A percentile compares a stretch with the other conserved stretches of the same genome.
Evolutionary conservation across 2,888 invertebrate genomes (phyloP).

Genomic region (Syrista parreyssii): DNA sequence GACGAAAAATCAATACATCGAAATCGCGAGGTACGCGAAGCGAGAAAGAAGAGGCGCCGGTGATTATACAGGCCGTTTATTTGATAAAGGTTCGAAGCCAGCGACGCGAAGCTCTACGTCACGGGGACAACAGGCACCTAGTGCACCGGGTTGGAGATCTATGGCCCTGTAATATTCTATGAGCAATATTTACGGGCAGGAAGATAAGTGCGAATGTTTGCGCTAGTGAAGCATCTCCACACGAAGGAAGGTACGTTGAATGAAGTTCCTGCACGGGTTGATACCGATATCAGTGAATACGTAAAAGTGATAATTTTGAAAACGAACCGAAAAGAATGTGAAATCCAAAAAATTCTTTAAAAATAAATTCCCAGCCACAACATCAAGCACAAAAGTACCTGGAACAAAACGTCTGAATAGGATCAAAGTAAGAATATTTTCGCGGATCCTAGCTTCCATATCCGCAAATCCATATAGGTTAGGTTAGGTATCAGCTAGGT

Average conservation of each 20-base stretch:
- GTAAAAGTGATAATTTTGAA: neutral
- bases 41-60: constrained; percentile 18
- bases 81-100: constrained; percentile 50
- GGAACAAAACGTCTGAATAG: neutral
- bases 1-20: constrained; percentile 19
- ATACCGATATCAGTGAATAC: neutral
- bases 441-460: neutral
- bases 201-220: constrained; percentile 59
- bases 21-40: constrained; percentile 20
- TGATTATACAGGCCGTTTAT: constrained; percentile 54
- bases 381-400: neutral
- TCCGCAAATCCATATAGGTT: neutral
- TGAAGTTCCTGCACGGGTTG: neutral
- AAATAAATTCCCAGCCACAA: neutral
- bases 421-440: neutral
- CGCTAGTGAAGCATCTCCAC: constrained; percentile 28
- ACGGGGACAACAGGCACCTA: constrained; percentile 18
- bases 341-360: neutral
- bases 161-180: constrained; percentile 59
- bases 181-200: constrained; percentile 58
- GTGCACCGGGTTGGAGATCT: constrained; percentile 44
- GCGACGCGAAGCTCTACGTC: constrained; percentile 27
- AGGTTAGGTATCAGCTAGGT: constrained; percentile 5
- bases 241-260: neutral
- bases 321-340: neutral